Base-by-base conservation (phyloP, 2,797 vertebrate species). In the Acanthiza pusilla region DNA sequence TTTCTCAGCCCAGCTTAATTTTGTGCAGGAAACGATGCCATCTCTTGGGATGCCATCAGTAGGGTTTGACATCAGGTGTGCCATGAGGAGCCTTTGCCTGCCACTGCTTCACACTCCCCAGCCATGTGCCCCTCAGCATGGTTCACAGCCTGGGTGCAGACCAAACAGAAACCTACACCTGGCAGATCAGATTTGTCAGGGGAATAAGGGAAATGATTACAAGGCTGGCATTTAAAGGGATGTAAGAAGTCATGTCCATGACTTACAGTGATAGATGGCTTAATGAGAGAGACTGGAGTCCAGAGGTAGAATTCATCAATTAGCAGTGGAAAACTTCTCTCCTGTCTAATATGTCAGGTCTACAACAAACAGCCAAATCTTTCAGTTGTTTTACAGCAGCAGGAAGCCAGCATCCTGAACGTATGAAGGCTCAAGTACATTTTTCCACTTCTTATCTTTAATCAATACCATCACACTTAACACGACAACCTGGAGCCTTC, bases 211-310 rank as follows among this genome's bases (percentile, higher is more conserved):
- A 86, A 96, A 95, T 60, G 13, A 89, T 96, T 84, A 54, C 77
- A 94, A 77, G 73, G 55, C 54, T 96, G 93, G 91, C 92, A 96
- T 97, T 97, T 95, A 76, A 85, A 93, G 51, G 62, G 75, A 71
- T 67, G 47, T 79, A 85, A 73, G 91, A 96, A 95, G 48, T 88
- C 90, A 73, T 27, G 89, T 91, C 57, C 5, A 1, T 87, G 85
- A 48, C 85, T 93, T 74, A 82, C 17, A 55, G 60, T 71, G 87
- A 43, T 65, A 82, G 60, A 70, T 72, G 70, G 48, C 63, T 86
- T 94, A 84, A 95, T 76, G 68, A 95, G 61, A 92, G 13, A 27
- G 32, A 76, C 61, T 61, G 53, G 47, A 66, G 66, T 84, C 50
- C 75, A 88, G 74, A 92, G 55, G 76, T 43, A 77, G 29, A 92